Conservation (phyloP, 2,888 invertebrate genomes). For the Cephus rjabovi region DNA sequence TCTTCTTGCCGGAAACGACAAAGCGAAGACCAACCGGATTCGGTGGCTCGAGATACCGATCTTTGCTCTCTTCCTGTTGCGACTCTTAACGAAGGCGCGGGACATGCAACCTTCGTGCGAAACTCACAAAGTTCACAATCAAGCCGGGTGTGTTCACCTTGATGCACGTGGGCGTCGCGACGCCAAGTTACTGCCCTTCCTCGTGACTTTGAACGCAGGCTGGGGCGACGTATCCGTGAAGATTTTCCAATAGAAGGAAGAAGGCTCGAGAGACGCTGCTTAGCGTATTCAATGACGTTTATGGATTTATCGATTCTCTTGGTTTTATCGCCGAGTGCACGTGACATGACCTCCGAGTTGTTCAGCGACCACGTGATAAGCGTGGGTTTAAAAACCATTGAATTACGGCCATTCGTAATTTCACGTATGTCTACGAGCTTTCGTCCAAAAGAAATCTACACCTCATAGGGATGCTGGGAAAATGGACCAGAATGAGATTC, state of each 20-base stretch:
- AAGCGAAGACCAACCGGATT: not conserved
- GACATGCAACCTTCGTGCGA: not conserved
- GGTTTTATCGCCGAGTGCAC: not conserved
- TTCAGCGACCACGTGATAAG: not conserved
- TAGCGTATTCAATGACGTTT: not conserved
- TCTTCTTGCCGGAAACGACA: not conserved
- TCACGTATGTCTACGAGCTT: not conserved
- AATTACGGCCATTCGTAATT: not conserved
- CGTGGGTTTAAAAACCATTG: not conserved
- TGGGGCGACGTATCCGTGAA: not conserved
- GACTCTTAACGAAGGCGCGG: not conserved
- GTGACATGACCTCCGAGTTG: not conserved
- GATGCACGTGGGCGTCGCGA: conserved; percentile 27
- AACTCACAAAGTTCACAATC: not conserved
- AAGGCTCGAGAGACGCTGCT: not conserved
- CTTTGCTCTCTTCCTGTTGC: not conserved
- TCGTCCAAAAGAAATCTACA: not conserved
- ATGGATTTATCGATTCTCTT: not conserved
- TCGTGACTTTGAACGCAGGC: not conserved
- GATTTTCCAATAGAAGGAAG: not conserved
- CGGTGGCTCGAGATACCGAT: not conserved
- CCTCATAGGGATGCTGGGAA: not conserved
- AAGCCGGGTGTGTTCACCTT: not conserved
- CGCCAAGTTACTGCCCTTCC: conserved; percentile 22
- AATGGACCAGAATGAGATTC: not conserved